Base-by-base conservation (phyloP, 1,140 invertebrate species). In the Euborellia annulipes region DNA sequence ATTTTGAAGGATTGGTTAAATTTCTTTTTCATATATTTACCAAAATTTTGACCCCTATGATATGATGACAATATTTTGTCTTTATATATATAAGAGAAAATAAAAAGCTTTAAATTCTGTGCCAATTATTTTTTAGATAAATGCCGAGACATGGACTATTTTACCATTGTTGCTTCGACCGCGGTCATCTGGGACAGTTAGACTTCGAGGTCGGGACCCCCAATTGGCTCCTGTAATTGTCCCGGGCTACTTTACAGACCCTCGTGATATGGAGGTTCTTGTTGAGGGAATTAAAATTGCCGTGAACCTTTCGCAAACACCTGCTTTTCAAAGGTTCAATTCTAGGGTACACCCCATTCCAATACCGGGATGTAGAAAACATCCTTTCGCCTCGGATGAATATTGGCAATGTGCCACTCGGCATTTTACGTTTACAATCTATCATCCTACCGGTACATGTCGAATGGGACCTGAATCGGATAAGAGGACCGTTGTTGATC, bases 241-340 rank as follows among this genome's bases (percentile, higher is more conserved):
- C 60, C 89, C 92, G 0, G 91, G 91, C 55, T 93, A 93, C 55
- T 85, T 93, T 55, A 76, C 81, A 0, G 75, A 87, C 50, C 75
- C 75, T 47, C 74, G 83, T 52, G 86, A 90, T 50, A 70, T 89
- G 11, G 63, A 77, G 50, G 70, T 79, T 0, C 55, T 90, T 3
- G 76, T 80, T 0, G 82, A 88, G 55, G 85, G 83, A 2, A 86
- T 90, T 13, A 76, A 82, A 51, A 78, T 90, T 37, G 85, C 81
- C 0, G 69, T 90, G 54, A 77, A 78, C 46, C 64, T 90, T 11
- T 83, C 82, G 0, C 78, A 79, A 43, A 82, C 85, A 0, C 70
- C 73, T 8, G 80, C 85, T 0, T 88, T 93, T 53, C 77, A 82
- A 56, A 71, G 75, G 39, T 88, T 85, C 51, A 79, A 81, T 0